Evolutionary conservation across 2,797 vertebrate species (phyloP).

Genomic region (Anabacerthia variegaticeps): DNA sequence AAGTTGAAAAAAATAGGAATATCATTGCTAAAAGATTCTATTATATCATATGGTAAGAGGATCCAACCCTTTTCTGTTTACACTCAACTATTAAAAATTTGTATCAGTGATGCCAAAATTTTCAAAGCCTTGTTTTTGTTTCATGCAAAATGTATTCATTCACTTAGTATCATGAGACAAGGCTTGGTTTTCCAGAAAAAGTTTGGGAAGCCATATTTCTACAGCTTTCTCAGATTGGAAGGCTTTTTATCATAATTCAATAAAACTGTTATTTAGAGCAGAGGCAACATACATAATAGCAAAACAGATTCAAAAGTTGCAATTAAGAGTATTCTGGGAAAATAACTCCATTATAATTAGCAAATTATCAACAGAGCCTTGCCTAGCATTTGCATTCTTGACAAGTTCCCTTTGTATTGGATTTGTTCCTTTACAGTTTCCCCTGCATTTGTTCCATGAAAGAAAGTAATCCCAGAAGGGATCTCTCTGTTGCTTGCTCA

Average conservation of each 20-base stretch:
- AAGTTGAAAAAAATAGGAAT: not conserved
- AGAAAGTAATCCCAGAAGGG: not conserved
- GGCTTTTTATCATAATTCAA: not conserved
- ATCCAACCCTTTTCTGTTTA: not conserved
- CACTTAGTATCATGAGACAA: not conserved
- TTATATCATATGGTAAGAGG: not conserved
- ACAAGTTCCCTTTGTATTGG: not conserved
- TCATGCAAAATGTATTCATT: not conserved
- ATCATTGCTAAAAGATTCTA: not conserved
- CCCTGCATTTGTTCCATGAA: not conserved
- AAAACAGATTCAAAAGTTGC: not conserved
- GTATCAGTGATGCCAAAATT: not conserved
- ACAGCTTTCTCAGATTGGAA: not conserved
- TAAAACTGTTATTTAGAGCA: not conserved
- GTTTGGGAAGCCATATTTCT: not conserved
- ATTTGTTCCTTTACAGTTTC: not conserved
- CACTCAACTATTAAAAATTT: not conserved
- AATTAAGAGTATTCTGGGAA: not conserved
- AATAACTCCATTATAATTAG: not conserved
- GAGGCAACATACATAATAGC: accelerated
- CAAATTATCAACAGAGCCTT: not conserved
- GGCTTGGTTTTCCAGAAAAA: not conserved
- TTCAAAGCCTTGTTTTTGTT: not conserved
- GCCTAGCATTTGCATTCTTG: not conserved
- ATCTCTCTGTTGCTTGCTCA: not conserved